phyloP scores from a whole-genome alignment of 2,888 invertebrate species.

The Metellina segmentata region DNA sequence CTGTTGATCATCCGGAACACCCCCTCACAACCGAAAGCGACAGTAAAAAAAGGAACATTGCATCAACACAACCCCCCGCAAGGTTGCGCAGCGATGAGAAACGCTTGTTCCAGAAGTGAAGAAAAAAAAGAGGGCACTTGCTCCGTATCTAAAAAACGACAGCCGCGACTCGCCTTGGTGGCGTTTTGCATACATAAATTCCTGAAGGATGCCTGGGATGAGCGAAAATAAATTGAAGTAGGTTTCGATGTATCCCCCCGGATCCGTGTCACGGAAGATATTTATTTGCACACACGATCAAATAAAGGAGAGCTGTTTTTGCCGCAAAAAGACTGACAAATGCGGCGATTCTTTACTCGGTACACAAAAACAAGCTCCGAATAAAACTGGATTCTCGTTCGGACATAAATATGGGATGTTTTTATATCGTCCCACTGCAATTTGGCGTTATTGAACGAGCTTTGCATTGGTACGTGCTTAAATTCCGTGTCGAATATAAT shows the following conservation, averaged over 20 bases:
- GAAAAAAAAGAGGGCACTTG: background rate
- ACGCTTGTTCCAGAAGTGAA: background rate
- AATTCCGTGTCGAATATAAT: no score
- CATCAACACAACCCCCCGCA: background rate
- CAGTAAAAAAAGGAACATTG: background rate
- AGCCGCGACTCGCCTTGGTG: background rate
- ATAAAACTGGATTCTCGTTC: no score
- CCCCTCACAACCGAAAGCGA: background rate
- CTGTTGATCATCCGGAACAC: background rate
- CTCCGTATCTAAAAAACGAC: background rate
- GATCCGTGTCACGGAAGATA: no score
- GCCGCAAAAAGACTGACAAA: no score
- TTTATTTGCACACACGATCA: no score
- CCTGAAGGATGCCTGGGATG: background rate
- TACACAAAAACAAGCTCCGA: no score
- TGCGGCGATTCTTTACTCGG: no score
- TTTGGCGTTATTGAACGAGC: no score
- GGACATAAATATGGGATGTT: no score
- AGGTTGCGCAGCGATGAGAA: background rate
- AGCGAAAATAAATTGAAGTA: background rate
- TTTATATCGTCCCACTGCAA: no score
- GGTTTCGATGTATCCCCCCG: background rate
- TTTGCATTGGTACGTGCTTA: no score
- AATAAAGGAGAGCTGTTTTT: no score
- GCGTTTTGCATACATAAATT: background rate